Conservation (phyloP, 2,797 vertebrate species). For the Sebastes iracundus region DNA sequence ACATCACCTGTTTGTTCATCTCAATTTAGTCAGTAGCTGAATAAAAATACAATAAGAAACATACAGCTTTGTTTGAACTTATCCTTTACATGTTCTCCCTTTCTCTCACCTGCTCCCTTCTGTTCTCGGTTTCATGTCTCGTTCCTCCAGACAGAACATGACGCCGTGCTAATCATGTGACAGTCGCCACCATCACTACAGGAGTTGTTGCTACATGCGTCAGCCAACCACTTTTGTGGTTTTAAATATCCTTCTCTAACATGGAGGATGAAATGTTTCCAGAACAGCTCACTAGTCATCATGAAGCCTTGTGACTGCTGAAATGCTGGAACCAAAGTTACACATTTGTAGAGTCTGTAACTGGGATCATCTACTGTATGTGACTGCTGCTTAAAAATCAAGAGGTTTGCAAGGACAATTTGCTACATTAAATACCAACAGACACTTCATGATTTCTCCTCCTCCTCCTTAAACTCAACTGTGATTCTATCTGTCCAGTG, state of each 20-base stretch:
- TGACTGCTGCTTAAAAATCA: constrained; percentile 18
- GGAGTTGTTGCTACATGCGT: constrained; percentile 48
- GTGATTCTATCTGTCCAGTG: constrained; percentile 28
- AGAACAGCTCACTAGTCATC: constrained; percentile 16
- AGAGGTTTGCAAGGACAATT: not conserved
- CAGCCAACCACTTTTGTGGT: constrained; percentile 12
- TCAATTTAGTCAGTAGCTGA: constrained; percentile 72
- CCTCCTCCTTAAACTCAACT: not conserved
- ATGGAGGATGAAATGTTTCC: constrained; percentile 50
- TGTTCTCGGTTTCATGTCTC: not conserved
- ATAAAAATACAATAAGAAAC: constrained; percentile 82
- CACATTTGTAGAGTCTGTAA: not conserved
- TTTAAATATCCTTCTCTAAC: constrained; percentile 34
- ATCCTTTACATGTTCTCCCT: constrained; percentile 31
- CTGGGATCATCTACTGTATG: not conserved
- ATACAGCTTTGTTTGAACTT: constrained; percentile 65
- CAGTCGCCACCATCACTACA: constrained; percentile 4
- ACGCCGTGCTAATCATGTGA: constrained; percentile 17
- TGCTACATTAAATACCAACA: constrained; percentile 28
- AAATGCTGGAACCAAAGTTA: constrained; percentile 22
- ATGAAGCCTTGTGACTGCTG: not conserved
- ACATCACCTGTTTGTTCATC: constrained; percentile 71
- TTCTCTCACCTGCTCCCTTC: not conserved
- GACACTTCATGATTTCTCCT: not conserved
- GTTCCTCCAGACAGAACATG: constrained; percentile 17